Evolutionary conservation across 2,113 vertebrate genomes (phyloP).

Genomic region (Coregonus clupeaformis): DNA sequence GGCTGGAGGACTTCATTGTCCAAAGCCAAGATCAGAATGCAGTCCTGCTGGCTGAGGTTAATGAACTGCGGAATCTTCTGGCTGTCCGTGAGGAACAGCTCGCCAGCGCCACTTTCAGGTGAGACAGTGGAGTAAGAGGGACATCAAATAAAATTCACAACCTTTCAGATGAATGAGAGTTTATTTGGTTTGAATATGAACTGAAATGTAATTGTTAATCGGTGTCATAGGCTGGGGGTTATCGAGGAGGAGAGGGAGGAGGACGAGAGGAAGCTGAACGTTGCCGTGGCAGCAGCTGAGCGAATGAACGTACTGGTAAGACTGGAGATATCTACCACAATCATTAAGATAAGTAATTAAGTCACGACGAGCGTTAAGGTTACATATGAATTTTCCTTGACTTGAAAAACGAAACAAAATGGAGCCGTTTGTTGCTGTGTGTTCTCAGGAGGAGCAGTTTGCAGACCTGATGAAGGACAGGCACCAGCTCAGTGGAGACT

Average conservation of each 20-base stretch:
- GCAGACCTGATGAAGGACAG: constrained; percentile 65
- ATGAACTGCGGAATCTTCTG: constrained; percentile 72
- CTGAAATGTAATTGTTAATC: not conserved
- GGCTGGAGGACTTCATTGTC: constrained; percentile 77
- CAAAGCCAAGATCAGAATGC: constrained; percentile 74
- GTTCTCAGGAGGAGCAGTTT: constrained; percentile 74
- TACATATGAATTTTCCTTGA: too few relatives aligned
- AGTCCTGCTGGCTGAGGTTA: constrained; percentile 69
- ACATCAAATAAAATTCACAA: not conserved
- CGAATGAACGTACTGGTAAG: constrained; percentile 75
- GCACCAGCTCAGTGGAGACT: constrained; percentile 48
- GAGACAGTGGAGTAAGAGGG: not conserved
- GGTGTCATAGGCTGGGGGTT: constrained; percentile 69
- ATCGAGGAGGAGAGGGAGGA: constrained; percentile 80
- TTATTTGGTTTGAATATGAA: not conserved
- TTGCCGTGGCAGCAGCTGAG: constrained; percentile 71
- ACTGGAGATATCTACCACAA: not conserved
- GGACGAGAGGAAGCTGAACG: constrained; percentile 74
- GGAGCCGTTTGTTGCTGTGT: constrained; percentile 3
- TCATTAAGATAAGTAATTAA: not conserved
- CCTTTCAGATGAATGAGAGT: not conserved
- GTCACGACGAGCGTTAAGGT: too few relatives aligned
- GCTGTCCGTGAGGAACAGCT: constrained; percentile 72
- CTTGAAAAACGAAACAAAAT: not conserved
- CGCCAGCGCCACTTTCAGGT: constrained; percentile 76